These are phyloP conservation scores for Pomatostomus ruficeps DNA, from an alignment of 2,113 vertebrate species.

Conservation along the genomic window DNA sequence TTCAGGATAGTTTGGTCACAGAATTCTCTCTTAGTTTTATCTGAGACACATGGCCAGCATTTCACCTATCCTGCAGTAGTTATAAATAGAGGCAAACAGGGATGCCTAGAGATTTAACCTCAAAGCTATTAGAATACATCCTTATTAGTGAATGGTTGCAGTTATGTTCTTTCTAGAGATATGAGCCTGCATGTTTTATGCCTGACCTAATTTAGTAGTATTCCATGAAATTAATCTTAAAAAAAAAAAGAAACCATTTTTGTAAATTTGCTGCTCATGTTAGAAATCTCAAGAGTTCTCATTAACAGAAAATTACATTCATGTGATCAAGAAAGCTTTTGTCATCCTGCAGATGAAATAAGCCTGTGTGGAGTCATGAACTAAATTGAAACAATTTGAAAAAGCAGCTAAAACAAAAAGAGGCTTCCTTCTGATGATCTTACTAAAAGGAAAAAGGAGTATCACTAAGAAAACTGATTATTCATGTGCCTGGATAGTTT, in stretches of 20 bases:
- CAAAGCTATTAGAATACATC: background rate
- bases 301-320: slow-evolving; percentile 52
- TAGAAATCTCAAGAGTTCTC: slow-evolving; percentile 53
- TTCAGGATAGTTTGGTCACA: background rate
- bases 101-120: slow-evolving; percentile 15
- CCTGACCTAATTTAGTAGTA: slow-evolving; percentile 26
- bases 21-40: background rate
- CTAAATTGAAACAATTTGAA: slow-evolving; percentile 1
- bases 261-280: slow-evolving; percentile 9
- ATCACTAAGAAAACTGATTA: background rate
- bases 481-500: background rate
- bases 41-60: background rate
- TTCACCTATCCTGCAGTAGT: background rate
- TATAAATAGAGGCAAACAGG: background rate
- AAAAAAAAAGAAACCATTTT: slow-evolving; percentile 6
- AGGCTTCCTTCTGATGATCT: background rate
- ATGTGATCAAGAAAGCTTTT: slow-evolving; percentile 35
- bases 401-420: slow-evolving; percentile 11
- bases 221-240: slow-evolving; percentile 19
- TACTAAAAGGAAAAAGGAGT: background rate
- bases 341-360: slow-evolving; percentile 47
- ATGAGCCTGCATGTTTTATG: slow-evolving; percentile 11
- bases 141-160: slow-evolving; percentile 3
- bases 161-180: slow-evolving; percentile 4
- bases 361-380: background rate